Percentiles rank a stretch among this genome's conserved stretches.
Conservation (phyloP, 2,888 invertebrate species). For the Scaptomyza caliginosa region DNA sequence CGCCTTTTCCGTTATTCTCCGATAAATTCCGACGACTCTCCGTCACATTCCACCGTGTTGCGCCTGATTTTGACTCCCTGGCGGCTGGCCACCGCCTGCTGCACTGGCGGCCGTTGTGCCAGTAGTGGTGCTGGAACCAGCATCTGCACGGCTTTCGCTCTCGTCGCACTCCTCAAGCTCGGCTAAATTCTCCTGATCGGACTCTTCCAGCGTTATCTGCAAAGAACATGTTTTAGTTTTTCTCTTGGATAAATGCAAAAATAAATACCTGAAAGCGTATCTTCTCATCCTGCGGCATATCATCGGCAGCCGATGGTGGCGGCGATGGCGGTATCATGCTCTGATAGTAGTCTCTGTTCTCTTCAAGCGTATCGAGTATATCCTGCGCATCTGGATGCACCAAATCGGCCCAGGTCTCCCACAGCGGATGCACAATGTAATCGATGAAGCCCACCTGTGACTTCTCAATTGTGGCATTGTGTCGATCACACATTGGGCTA, state of each 20-base stretch:
- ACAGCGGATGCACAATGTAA: conserved; percentile 99
- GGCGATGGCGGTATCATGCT: conserved; percentile 98
- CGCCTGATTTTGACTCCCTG: conserved; percentile 85
- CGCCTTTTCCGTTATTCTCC: conserved; percentile 94
- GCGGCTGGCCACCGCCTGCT: conserved; percentile 75
- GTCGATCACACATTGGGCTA: conserved; percentile 99
- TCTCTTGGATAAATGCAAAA: not conserved
- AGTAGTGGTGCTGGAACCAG: conserved; percentile 60
- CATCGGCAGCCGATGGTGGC: conserved; percentile 87
- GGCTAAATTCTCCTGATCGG: conserved; percentile 84
- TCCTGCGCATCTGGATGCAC: conserved; percentile 99
- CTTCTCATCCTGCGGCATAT: conserved; percentile 87
- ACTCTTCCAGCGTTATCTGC: conserved; percentile 93
- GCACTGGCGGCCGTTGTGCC: conserved; percentile 51
- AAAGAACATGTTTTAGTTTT: not conserved
- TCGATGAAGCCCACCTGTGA: conserved; percentile 99
- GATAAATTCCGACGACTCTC: conserved; percentile 95
- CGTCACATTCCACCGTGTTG: conserved; percentile 93
- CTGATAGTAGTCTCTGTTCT: conserved; percentile 98
- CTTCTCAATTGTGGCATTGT: conserved; percentile 98
- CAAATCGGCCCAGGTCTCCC: conserved; percentile 99
- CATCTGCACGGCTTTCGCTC: conserved; percentile 81
- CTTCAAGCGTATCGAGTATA: conserved; percentile 98
- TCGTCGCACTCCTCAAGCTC: conserved; percentile 88
- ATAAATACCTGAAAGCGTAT: conserved; percentile 88